Evolutionary conservation across 2,888 invertebrate genomes (phyloP).

Genomic region (Meteorus cinctellus): DNA sequence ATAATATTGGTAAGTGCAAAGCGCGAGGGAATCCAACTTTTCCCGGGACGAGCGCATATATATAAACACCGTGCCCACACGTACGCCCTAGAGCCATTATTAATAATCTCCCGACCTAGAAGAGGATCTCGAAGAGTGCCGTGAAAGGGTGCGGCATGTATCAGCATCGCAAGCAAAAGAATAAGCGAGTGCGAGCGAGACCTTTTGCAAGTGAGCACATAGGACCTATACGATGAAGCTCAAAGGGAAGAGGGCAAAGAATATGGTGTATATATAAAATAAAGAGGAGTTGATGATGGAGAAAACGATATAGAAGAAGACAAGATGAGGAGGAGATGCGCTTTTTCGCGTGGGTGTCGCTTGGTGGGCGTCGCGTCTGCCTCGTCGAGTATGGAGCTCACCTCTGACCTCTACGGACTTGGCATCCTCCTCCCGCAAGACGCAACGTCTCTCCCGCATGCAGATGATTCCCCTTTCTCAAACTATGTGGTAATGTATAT

Average conservation of each 20-base stretch:
- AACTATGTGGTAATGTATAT: neutral
- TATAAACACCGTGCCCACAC: conserved; percentile 53
- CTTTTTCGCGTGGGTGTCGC: conserved; percentile 72
- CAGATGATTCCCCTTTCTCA: conserved; percentile 48
- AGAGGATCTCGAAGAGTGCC: conserved; percentile 50
- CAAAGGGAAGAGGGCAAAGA: conserved; percentile 29
- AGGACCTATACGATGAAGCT: conserved; percentile 16
- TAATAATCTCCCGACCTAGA: conserved; percentile 58
- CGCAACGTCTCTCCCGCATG: conserved; percentile 46
- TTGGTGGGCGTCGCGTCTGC: conserved; percentile 72
- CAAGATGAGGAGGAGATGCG: conserved; percentile 54
- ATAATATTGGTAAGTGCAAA: conserved; percentile 10
- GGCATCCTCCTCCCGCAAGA: conserved; percentile 36
- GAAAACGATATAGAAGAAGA: conserved; percentile 44
- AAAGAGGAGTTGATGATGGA: conserved; percentile 47
- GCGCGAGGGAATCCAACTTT: conserved; percentile 23
- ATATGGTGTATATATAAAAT: neutral
- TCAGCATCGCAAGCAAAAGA: neutral
- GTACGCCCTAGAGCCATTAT: conserved; percentile 56
- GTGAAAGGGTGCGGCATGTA: conserved; percentile 52
- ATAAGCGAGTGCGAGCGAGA: conserved; percentile 29
- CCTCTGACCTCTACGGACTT: conserved; percentile 64
- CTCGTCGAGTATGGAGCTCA: conserved; percentile 68
- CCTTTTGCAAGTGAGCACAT: conserved; percentile 41
- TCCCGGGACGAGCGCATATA: conserved; percentile 26